These are phyloP conservation scores for Yponomeuta evonymella DNA, from an alignment of 2,888 invertebrate species.

Conservation along the genomic window DNA sequence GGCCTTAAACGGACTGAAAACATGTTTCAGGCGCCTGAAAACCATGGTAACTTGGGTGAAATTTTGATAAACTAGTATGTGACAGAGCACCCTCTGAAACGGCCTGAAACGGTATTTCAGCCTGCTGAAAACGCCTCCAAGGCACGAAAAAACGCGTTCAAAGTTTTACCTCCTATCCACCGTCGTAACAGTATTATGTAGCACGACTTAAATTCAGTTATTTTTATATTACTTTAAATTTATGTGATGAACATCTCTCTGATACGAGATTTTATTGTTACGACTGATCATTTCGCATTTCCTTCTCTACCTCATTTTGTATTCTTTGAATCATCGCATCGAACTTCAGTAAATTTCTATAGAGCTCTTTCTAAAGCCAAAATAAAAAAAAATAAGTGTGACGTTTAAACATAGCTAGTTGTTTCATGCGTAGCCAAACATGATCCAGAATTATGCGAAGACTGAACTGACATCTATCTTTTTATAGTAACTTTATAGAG, in stretches of 20 bases:
- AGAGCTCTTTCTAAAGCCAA: conserved; percentile 1
- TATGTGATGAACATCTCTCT: neutral
- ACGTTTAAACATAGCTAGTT: neutral
- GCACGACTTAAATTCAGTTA: neutral
- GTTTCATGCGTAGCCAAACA: conserved; percentile 5
- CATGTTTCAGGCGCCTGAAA: no score
- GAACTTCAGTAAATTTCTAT: neutral
- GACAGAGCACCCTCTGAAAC: no score
- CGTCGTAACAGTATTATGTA: neutral
- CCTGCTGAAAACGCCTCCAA: no score
- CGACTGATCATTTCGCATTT: conserved; percentile 32
- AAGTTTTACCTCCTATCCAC: no score
- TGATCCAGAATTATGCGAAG: neutral
- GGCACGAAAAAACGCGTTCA: no score
- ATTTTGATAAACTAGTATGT: no score
- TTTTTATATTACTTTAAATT: neutral
- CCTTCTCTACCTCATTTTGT: conserved; percentile 41
- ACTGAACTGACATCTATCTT: conserved; percentile 9
- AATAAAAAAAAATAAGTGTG: neutral
- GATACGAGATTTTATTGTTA: conserved; percentile 6
- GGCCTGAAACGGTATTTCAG: no score
- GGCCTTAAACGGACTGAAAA: no score
- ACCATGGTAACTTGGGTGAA: no score
- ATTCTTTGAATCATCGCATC: conserved; percentile 8
- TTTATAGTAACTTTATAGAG: conserved; percentile 7